A percentile compares a stretch with the other conserved stretches of the same genome.
Conservation (phyloP, 2,797 vertebrate genomes). For the Melanotaenia trifasciata region DNA sequence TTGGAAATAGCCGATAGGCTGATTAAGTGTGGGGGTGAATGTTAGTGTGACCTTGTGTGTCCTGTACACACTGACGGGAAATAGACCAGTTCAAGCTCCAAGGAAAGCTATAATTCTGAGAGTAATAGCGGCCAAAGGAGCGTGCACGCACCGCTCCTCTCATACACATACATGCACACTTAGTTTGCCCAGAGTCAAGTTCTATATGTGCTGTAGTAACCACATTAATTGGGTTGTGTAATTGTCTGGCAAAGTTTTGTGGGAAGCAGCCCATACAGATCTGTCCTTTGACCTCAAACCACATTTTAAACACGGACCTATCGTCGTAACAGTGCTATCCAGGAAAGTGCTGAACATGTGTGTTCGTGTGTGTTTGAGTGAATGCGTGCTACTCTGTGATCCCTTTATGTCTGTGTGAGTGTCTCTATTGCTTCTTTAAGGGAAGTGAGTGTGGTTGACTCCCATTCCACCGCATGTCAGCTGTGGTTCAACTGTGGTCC, state of each 20-base stretch:
- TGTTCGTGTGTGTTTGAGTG: conserved; percentile 38
- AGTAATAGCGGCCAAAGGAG: conserved; percentile 63
- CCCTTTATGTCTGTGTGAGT: conserved; percentile 50
- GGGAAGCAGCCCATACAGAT: conserved; percentile 73
- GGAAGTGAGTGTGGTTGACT: conserved; percentile 78
- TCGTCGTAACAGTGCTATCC: conserved; percentile 72
- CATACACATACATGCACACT: conserved; percentile 16
- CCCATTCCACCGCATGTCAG: conserved; percentile 77
- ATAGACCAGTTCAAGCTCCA: conserved; percentile 69
- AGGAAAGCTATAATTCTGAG: conserved; percentile 79
- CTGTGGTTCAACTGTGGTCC: conserved; percentile 80
- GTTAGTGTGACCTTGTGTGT: conserved; percentile 73
- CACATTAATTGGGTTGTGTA: conserved; percentile 83
- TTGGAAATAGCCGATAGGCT: conserved; percentile 69
- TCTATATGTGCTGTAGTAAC: conserved; percentile 68
- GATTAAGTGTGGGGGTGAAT: conserved; percentile 73
- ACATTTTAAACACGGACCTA: conserved; percentile 76
- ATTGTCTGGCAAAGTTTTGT: conserved; percentile 80
- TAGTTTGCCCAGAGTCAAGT: conserved; percentile 40
- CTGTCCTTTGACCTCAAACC: conserved; percentile 76
- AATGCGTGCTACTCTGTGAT: conserved; percentile 49
- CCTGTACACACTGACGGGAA: conserved; percentile 77
- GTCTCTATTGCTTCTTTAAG: conserved; percentile 72
- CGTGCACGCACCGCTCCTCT: conserved; percentile 40
- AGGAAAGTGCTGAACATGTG: conserved; percentile 73